Evolutionary conservation across 2,113 vertebrate genomes (phyloP).

Genomic region (Proterorhinus semilunaris): DNA sequence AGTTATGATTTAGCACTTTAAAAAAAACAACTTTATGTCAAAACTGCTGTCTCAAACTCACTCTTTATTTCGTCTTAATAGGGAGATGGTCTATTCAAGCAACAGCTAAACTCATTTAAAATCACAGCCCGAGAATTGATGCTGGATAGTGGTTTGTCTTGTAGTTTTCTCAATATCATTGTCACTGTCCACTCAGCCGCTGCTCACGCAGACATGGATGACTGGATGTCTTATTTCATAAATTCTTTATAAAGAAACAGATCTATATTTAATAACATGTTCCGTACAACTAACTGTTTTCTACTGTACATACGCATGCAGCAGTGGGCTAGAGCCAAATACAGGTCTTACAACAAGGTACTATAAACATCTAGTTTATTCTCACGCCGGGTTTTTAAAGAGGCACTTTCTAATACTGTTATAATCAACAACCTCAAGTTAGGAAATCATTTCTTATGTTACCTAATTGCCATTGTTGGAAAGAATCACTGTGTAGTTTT

Average conservation of each 20-base stretch:
- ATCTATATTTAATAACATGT: conserved; percentile 45
- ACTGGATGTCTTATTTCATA: conserved; percentile 44
- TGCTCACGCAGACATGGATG: conserved; percentile 44
- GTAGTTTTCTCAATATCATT: conserved; percentile 10
- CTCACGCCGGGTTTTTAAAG: conserved; percentile 9
- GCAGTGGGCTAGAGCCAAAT: conserved; percentile 57
- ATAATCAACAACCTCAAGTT: no score
- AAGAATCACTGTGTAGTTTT: conserved; percentile 37
- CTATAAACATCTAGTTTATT: background rate
- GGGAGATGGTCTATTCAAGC: conserved; percentile 13
- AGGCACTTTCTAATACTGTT: no score
- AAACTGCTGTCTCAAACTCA: conserved; percentile 35
- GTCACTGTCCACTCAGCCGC: conserved; percentile 35
- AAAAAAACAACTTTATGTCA: conserved; percentile 17
- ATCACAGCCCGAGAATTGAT: background rate
- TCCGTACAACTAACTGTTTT: conserved; percentile 42
- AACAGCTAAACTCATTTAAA: conserved; percentile 2
- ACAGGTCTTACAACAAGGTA: conserved; percentile 36
- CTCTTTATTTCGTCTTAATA: conserved; percentile 45
- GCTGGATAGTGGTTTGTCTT: conserved; percentile 12
- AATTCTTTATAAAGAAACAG: conserved; percentile 60
- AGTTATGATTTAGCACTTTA: conserved; percentile 54
- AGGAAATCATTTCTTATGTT: background rate
- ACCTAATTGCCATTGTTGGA: conserved; percentile 22
- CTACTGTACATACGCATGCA: conserved; percentile 69